Evolutionary conservation across 2,888 invertebrate species (phyloP), one percentile per base, ranked within the genome.

Genomic region (Micropterix aruncella): DNA sequence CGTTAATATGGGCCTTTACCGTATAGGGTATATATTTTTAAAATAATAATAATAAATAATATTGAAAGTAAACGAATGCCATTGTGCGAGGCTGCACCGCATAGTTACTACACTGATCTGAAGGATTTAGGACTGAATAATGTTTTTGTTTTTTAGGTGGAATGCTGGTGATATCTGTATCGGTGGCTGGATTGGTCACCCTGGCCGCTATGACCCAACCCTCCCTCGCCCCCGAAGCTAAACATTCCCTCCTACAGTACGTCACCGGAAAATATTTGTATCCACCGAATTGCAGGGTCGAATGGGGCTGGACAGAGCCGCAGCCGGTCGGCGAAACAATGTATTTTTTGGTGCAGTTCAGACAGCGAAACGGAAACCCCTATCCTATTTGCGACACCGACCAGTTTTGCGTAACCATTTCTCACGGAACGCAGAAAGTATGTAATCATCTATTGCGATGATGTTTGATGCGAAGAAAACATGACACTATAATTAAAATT

Each of bases 371-470:
- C 64, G 91, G 93, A 17, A 88, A 90, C 61, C 89, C 93, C 51
- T 94, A 93, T 73, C 92, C 92, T 52, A 85, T 94, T 60, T 91
- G 91, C 67, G 90, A 91, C 73, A 87, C 87, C 49, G 94, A 94
- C 68, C 84, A 88, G 61, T 78, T 94, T 52, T 77, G 83, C 55
- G 85, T 93, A 52, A 84, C 87, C 67, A 89, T 94, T 55, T 82
- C 83, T 45, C 88, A 90, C 58, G 89, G 87, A 50, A 81, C 85
- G 39, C 77, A 85, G 55, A 83, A 83, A 71, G 82, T 84, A 54
- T 49, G 45, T 43, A 18, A 19, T n/a, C n/a, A n/a, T n/a, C n/a
- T n/a, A n/a, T n/a, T n/a, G n/a, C n/a, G n/a, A n/a, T n/a, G n/a
- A n/a, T n/a, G n/a, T n/a, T n/a, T n/a, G n/a, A n/a, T n/a, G n/a